These are phyloP conservation scores for Stegodyphus dumicola DNA, from an alignment of 1,140 invertebrate species.

Conservation along the genomic window DNA sequence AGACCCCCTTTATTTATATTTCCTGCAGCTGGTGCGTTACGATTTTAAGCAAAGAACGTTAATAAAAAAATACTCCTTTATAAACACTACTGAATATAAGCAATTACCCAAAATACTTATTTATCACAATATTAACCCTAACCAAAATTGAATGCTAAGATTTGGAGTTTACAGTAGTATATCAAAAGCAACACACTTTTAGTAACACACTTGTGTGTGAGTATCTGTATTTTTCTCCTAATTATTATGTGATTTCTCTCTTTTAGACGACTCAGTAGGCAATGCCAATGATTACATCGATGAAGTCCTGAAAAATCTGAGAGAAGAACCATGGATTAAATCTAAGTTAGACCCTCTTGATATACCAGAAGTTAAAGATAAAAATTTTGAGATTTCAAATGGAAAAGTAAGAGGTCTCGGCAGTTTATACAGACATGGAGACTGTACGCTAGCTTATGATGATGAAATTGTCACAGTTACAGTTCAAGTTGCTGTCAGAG, in stretches of 20 bases:
- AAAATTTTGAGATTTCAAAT: constrained; percentile 36
- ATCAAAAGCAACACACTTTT: too few species aligned
- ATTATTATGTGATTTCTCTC: background rate
- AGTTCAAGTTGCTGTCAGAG: constrained; percentile 45
- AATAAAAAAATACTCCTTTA: too few species aligned
- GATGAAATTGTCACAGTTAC: constrained; percentile 13
- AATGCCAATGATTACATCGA: constrained; percentile 57
- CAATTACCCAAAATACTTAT: too few species aligned
- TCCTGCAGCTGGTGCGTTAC: too few species aligned
- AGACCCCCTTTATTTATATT: too few species aligned
- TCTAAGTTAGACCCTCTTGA: constrained; percentile 44
- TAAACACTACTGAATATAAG: too few species aligned
- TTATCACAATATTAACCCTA: too few species aligned
- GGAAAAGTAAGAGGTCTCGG: constrained; percentile 32
- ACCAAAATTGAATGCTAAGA: too few species aligned
- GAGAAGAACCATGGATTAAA: constrained; percentile 40
- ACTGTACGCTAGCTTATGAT: constrained; percentile 50
- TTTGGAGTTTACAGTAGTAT: too few species aligned
- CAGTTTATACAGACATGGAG: constrained; percentile 48
- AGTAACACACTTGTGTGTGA: too few species aligned
- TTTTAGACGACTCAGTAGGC: constrained; percentile 39
- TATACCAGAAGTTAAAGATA: constrained; percentile 49
- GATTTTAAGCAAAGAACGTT: too few species aligned
- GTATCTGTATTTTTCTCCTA: too few species aligned
- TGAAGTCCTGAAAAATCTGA: constrained; percentile 43